Percentiles rank a stretch among this genome's conserved stretches.
These are phyloP conservation scores for Palythoa grandis DNA, from an alignment of 92 coral and sea anemone genomes.

Conservation along the genomic window DNA sequence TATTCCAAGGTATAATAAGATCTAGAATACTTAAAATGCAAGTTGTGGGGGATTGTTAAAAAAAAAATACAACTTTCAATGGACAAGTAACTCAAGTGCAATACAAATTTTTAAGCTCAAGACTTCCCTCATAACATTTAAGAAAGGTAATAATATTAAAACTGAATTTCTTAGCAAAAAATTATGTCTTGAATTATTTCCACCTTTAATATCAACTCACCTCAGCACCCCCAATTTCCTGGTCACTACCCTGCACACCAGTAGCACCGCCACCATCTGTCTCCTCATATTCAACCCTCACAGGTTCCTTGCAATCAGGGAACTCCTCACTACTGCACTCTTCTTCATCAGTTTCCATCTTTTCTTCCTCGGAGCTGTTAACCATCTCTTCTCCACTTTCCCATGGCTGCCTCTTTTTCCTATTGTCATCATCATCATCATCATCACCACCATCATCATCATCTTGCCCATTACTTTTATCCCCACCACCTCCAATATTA, in stretches of 20 bases:
- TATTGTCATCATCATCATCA: conserved; percentile 44
- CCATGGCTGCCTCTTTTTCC: neutral
- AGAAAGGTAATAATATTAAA: too few relatives aligned
- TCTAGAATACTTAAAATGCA: too few relatives aligned
- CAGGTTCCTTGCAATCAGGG: neutral
- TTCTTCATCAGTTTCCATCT: conserved; percentile 60
- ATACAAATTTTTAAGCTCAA: too few relatives aligned
- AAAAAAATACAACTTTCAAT: too few relatives aligned
- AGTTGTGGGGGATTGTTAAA: too few relatives aligned
- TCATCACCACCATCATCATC: conserved; percentile 50
- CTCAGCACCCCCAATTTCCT: neutral
- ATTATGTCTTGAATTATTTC: too few relatives aligned
- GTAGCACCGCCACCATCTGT: neutral
- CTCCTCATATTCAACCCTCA: neutral
- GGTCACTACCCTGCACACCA: neutral
- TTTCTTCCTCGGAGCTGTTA: conserved; percentile 41
- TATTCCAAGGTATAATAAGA: too few relatives aligned
- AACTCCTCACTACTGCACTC: neutral
- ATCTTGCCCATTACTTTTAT: conserved; percentile 36
- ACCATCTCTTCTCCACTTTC: conserved; percentile 26
- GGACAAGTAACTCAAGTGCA: too few relatives aligned
- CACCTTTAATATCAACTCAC: neutral
- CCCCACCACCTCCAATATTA: conserved; percentile 7
- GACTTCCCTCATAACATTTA: too few relatives aligned
- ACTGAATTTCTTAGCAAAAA: too few relatives aligned